Percentiles rank a stretch among this genome's conserved stretches.
These are phyloP conservation scores for Melitaea athalia DNA, from an alignment of 2,888 invertebrate species.

Conservation along the genomic window DNA sequence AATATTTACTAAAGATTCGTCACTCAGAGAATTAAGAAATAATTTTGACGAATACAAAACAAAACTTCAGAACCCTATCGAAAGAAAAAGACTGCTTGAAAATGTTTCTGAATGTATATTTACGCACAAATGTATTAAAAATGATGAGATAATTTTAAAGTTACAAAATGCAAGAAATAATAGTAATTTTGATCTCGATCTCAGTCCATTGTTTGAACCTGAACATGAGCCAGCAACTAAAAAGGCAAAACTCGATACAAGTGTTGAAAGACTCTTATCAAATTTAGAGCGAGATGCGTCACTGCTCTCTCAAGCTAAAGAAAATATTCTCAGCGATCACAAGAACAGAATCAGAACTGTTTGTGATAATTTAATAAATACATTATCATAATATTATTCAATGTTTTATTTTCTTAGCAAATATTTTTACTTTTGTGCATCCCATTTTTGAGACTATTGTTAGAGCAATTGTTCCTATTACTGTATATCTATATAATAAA, in stretches of 20 bases:
- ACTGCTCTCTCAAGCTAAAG: constrained; percentile 52
- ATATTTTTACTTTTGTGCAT: too few relatives aligned
- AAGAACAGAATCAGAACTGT: constrained; percentile 55
- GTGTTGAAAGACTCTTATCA: constrained; percentile 52
- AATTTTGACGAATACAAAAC: constrained; percentile 42
- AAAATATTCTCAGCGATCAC: constrained; percentile 52
- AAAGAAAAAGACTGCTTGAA: constrained; percentile 29
- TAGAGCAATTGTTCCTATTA: too few relatives aligned
- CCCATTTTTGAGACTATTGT: too few relatives aligned
- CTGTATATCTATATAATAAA: too few relatives aligned
- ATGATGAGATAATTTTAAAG: constrained; percentile 44
- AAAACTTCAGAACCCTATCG: constrained; percentile 29
- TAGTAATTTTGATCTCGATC: constrained; percentile 65
- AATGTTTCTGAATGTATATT: constrained; percentile 18
- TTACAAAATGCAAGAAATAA: constrained; percentile 39
- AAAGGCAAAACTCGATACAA: constrained; percentile 55
- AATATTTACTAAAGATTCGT: constrained; percentile 14
- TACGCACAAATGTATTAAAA: constrained; percentile 24
- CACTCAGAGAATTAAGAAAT: constrained; percentile 9
- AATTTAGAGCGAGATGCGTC: constrained; percentile 57
- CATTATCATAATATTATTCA: constrained; percentile 42
- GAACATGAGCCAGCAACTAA: constrained; percentile 60
- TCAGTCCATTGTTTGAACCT: constrained; percentile 59
- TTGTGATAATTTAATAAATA: constrained; percentile 58
- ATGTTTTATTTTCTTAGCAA: constrained; percentile 18